Conservation (phyloP, 2,888 invertebrate genomes). For the Lepidocyrtinus sp. region DNA sequence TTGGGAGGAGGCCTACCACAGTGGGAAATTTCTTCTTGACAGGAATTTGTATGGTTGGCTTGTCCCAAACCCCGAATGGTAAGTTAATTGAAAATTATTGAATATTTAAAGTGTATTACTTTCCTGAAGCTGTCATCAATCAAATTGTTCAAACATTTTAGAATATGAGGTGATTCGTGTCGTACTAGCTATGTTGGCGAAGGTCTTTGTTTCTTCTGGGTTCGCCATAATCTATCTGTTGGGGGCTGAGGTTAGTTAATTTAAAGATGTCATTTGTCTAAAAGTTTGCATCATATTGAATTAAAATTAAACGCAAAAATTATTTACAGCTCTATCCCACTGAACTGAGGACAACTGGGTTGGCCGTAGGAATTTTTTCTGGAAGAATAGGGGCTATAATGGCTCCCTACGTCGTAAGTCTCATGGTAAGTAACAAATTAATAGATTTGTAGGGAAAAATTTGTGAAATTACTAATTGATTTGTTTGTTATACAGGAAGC, state of each 20-base stretch:
- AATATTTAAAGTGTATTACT: background rate
- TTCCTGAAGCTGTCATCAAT: background rate
- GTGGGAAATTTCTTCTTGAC: slow-evolving; percentile 62
- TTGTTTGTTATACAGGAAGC: slow-evolving; percentile 51
- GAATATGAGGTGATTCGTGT: slow-evolving; percentile 60
- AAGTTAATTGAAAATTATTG: no score
- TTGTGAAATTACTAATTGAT: background rate
- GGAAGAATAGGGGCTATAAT: slow-evolving; percentile 66
- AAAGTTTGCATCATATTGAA: no score
- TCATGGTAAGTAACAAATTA: slow-evolving; percentile 54
- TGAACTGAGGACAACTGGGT: slow-evolving; percentile 63
- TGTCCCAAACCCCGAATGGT: slow-evolving; percentile 58
- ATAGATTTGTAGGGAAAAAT: background rate
- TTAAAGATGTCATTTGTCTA: no score
- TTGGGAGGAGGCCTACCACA: slow-evolving; percentile 66
- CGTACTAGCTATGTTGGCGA: slow-evolving; percentile 64
- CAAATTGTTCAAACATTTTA: background rate
- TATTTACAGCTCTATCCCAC: slow-evolving; percentile 68
- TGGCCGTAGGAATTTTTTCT: slow-evolving; percentile 60
- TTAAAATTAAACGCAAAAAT: no score
- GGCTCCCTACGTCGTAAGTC: slow-evolving; percentile 66
- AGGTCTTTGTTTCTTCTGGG: slow-evolving; percentile 64
- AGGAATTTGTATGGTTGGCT: slow-evolving; percentile 57
- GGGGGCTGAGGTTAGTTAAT: no score
- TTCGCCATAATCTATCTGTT: slow-evolving; percentile 66